Base-by-base conservation (phyloP, 2,797 vertebrate genomes). In the Melanotaenia pygmaea region DNA sequence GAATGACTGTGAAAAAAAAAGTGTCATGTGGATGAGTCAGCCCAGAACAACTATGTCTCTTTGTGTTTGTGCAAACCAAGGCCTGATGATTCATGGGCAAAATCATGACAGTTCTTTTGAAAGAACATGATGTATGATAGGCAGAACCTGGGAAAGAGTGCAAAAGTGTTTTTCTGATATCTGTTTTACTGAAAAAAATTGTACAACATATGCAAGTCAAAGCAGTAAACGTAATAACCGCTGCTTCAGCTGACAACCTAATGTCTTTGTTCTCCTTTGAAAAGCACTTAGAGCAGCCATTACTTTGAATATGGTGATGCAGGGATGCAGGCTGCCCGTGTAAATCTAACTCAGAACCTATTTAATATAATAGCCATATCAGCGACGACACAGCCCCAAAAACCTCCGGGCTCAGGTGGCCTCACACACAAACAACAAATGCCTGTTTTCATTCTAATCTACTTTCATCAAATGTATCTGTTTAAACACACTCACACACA, bases 371-470 rank as follows among this genome's bases (percentile, higher is more conserved):
- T 91, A 86, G 77, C 45, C 32, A 62, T 74, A 76, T 79, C 85
- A 78, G 77, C 68, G 83, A 82, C 56, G 79, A 70, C 65, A 2
- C 70, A 67, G 40, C 30, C 37, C 43, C 57, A 57, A 2, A 40
- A 82, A 73, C 79, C 86, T 81, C 70, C 54, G 77, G 89, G 73
- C 91, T 88, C 91, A 93, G 91, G 76, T 91, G 91, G 85, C 72
- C 65, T 61, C 43, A 67, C n/a, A 59, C 66, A 60, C 64, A 63
- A 14, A 64, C 76, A 53, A 28, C 67, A 81, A 73, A 65, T 20
- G 61, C 8, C 60, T 45, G 67, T 84, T 86, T 80, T 77, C 81
- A 87, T 78, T 77, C 50, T 61, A 80, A 89, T 85, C 67, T 82
- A 59, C 77, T 77, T 87, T 82, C 67, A 88, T 86, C 61, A 38